phyloP scores from a whole-genome alignment of 2,888 invertebrate genomes.

The Taphrorychus bicolor region DNA sequence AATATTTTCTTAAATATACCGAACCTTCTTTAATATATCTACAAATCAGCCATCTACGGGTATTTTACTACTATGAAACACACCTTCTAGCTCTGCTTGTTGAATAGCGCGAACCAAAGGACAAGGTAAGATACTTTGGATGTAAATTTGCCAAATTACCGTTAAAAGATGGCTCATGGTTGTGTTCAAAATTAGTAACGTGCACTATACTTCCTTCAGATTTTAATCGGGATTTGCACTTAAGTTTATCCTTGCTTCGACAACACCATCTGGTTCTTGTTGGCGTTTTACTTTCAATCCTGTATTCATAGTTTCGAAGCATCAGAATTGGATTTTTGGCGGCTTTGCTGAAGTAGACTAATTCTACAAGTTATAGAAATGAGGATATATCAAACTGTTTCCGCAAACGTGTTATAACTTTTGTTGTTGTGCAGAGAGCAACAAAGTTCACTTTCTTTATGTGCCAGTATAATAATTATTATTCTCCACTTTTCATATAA shows the following conservation, averaged over 20 bases:
- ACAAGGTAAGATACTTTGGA: constrained; percentile 12
- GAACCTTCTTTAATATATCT: too few species aligned
- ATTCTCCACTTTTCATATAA: too few species aligned
- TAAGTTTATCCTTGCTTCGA: constrained; percentile 36
- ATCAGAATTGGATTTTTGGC: constrained; percentile 44
- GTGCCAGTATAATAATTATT: too few species aligned
- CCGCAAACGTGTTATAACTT: background rate
- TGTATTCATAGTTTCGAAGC: constrained; percentile 39
- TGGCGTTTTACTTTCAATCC: constrained; percentile 36
- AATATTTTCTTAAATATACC: too few species aligned
- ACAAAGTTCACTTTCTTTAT: too few species aligned
- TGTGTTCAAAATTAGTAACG: constrained; percentile 39
- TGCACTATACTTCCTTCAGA: constrained; percentile 40
- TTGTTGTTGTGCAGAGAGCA: too few species aligned
- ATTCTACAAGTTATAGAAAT: constrained; percentile 18
- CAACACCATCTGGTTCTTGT: constrained; percentile 43
- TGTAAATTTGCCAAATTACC: constrained; percentile 21
- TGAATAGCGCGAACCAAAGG: background rate
- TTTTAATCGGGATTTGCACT: constrained; percentile 43
- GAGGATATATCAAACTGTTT: background rate
- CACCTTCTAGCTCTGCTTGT: too few species aligned
- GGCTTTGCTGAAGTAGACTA: constrained; percentile 42
- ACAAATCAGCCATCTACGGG: too few species aligned
- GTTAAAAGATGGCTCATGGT: constrained; percentile 32
- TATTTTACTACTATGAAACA: too few species aligned